Conservation (phyloP, 2,797 vertebrate genomes). For the Peromyscus nudipes region DNA sequence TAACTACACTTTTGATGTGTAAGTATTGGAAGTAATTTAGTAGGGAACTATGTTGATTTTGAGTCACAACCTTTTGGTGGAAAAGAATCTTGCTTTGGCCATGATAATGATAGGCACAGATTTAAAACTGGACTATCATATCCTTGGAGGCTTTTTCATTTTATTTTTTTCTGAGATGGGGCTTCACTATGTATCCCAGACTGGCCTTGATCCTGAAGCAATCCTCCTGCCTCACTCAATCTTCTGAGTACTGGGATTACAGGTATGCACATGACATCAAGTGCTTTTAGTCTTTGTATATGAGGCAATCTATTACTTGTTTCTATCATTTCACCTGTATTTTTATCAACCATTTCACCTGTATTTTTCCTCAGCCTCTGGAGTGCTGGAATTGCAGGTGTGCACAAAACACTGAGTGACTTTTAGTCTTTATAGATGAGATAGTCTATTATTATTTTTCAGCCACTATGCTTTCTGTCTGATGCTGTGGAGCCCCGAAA, state of each 20-base stretch:
- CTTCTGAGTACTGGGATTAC: background rate
- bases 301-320: slow-evolving; percentile 22
- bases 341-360: background rate
- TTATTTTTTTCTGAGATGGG: background rate
- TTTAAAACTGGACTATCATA: slow-evolving; percentile 49
- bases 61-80: slow-evolving; percentile 1
- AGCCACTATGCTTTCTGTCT: slow-evolving; percentile 26
- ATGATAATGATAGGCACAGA: background rate
- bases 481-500: background rate
- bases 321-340: slow-evolving; percentile 25
- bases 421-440: slow-evolving; percentile 58
- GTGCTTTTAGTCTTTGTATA: slow-evolving; percentile 26
- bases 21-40: slow-evolving; percentile 16
- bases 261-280: background rate
- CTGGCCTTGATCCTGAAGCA: background rate
- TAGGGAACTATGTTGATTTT: slow-evolving; percentile 19
- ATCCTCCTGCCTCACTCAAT: background rate
- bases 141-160: background rate
- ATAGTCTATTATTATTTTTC: slow-evolving; percentile 36
- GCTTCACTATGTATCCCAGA: background rate
- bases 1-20: slow-evolving; percentile 14
- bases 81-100: slow-evolving; percentile 45
- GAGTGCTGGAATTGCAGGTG: background rate
- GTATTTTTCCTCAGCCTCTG: background rate
- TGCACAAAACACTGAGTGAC: background rate